Evolutionary conservation across 2,113 vertebrate species (phyloP).

Genomic region (Nycticorax nycticorax): DNA sequence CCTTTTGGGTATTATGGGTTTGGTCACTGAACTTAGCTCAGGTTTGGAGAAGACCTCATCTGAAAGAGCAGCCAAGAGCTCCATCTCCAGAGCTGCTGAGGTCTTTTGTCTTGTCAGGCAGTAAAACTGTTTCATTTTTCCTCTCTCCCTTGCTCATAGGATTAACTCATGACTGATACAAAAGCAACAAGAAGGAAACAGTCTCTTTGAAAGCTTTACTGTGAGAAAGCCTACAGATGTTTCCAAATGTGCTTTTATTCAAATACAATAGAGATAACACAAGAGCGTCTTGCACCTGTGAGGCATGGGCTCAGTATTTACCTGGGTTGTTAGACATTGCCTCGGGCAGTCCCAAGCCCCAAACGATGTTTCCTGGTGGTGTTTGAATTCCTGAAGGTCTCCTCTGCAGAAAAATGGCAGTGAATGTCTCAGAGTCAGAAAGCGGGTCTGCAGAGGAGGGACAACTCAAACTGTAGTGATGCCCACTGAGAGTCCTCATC

Average conservation of each 20-base stretch:
- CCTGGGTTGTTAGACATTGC: background rate
- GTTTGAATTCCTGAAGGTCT: background rate
- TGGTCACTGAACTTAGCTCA: background rate
- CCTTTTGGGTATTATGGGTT: background rate
- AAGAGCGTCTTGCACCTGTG: background rate
- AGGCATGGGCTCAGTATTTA: background rate
- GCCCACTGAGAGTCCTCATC: background rate
- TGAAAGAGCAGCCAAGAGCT: background rate
- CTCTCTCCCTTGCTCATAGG: background rate
- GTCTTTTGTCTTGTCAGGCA: background rate
- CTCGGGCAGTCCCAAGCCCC: background rate
- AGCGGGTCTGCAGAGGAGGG: background rate
- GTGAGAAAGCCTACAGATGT: background rate
- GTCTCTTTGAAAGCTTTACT: background rate
- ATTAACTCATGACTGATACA: background rate
- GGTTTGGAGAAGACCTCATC: background rate
- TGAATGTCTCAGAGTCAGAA: background rate
- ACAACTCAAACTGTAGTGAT: background rate
- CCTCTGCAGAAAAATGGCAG: background rate
- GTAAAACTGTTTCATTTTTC: background rate
- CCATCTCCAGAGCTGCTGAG: background rate
- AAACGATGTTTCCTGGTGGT: background rate
- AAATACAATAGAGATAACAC: background rate
- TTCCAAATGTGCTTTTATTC: background rate
- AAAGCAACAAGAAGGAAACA: background rate